Evolutionary conservation across 2,888 invertebrate species (phyloP).

Genomic region (Linnaemya tessellans): DNA sequence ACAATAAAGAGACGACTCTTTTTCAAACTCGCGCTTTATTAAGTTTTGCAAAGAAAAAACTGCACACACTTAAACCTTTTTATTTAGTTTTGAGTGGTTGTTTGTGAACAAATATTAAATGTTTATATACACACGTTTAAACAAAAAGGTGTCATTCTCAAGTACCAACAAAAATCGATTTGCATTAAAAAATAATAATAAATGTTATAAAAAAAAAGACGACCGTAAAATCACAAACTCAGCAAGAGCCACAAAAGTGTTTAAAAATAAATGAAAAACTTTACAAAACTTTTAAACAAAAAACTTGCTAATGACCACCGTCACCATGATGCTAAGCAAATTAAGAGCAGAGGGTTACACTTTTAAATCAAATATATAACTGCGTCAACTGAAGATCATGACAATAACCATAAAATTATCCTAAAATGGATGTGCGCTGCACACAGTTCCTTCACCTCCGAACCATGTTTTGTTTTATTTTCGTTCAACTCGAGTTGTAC

Average conservation of each 20-base stretch:
- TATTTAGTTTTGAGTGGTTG: not conserved
- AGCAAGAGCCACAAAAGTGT: not conserved
- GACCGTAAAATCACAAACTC: not conserved
- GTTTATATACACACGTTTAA: not conserved
- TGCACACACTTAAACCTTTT: not conserved
- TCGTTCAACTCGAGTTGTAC: not conserved
- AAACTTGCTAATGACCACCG: not conserved
- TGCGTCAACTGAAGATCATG: slow-evolving; percentile 24
- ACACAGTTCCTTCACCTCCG: slow-evolving; percentile 30
- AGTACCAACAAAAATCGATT: not conserved
- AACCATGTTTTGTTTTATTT: not conserved
- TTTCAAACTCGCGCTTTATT: slow-evolving; percentile 19
- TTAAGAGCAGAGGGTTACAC: not conserved
- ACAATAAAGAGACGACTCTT: slow-evolving; percentile 12
- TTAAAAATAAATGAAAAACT: slow-evolving; percentile 32
- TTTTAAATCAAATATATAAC: slow-evolving; percentile 19
- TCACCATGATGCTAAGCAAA: slow-evolving; percentile 4
- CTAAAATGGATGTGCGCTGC: not conserved
- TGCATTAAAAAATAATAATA: not conserved
- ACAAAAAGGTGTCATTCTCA: slow-evolving; percentile 17
- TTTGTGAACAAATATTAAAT: slow-evolving; percentile 25
- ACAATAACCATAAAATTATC: slow-evolving; percentile 3
- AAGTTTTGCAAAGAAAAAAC: not conserved
- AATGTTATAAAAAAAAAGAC: not conserved
- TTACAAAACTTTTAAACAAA: slow-evolving; percentile 10